phyloP scores from a whole-genome alignment of 2,888 invertebrate species.

The Pristionchus mayeri region DNA sequence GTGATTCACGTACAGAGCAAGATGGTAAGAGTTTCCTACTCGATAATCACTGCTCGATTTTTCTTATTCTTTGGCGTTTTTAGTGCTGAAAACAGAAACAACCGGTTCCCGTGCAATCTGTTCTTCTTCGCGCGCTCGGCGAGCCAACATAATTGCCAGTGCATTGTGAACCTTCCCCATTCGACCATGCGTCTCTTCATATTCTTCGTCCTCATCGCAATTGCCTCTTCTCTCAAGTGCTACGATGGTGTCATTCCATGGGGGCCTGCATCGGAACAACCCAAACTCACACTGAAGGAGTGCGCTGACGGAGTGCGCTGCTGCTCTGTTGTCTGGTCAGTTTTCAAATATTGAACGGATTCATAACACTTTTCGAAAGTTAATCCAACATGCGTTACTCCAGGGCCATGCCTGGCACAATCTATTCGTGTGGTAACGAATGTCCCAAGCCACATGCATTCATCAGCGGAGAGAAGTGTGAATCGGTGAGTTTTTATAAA shows the following conservation, averaged over 20 bases:
- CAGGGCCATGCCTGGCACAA: neutral
- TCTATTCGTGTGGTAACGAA: neutral
- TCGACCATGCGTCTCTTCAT: conserved; percentile 2
- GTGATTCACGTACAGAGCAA: no score
- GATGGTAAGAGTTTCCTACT: no score
- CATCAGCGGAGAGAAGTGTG: neutral
- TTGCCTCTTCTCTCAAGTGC: neutral
- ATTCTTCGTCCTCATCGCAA: neutral
- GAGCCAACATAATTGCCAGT: no score
- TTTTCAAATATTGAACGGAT: no score
- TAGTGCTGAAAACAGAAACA: no score
- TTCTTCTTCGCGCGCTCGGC: no score
- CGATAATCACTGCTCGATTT: no score
- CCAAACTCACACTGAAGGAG: neutral
- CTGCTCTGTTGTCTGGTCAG: neutral
- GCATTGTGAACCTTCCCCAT: no score
- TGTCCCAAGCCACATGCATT: neutral
- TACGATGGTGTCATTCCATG: conserved; percentile 9
- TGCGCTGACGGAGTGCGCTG: neutral
- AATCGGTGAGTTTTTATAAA: neutral
- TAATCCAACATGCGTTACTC: no score
- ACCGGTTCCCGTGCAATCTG: no score
- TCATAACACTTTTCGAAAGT: no score
- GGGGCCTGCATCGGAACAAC: neutral
- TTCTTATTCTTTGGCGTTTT: no score